phyloP scores from a whole-genome alignment of 2,113 vertebrate genomes.

The Macrotus californicus region DNA sequence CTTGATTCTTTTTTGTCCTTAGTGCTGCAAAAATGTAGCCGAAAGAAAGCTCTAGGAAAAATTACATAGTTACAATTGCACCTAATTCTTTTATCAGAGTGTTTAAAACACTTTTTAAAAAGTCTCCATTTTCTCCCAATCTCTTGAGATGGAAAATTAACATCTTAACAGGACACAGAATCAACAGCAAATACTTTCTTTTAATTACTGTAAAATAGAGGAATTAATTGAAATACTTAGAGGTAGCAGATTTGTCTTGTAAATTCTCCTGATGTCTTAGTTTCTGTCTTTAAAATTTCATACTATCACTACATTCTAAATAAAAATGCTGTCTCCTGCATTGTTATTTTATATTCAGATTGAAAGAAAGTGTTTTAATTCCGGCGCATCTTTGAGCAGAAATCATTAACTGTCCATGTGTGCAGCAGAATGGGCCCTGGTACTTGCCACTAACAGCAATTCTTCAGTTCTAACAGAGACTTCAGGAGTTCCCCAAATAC shows the following conservation, averaged over 20 bases:
- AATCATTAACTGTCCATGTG: background rate
- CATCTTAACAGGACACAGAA: background rate
- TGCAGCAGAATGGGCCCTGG: background rate
- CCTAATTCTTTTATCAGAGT: background rate
- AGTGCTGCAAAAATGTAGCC: background rate
- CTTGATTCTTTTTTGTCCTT: background rate
- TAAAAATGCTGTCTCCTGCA: background rate
- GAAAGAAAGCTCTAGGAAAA: background rate
- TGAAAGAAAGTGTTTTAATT: slow-evolving; percentile 21
- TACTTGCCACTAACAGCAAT: background rate
- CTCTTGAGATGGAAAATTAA: background rate
- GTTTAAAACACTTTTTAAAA: slow-evolving; percentile 13
- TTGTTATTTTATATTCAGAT: background rate
- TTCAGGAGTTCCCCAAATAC: background rate
- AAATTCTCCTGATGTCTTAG: background rate
- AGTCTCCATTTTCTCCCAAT: background rate
- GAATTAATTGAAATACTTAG: slow-evolving; percentile 19
- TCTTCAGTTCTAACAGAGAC: background rate
- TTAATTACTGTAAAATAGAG: background rate
- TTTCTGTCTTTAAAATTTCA: background rate
- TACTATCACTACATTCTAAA: background rate
- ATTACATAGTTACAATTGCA: background rate
- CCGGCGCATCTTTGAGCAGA: background rate
- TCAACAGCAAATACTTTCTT: slow-evolving; percentile 2
- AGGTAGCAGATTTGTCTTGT: background rate